Evolutionary conservation across 2,113 vertebrate species (phyloP).

Genomic region (Pantherophis guttatus): DNA sequence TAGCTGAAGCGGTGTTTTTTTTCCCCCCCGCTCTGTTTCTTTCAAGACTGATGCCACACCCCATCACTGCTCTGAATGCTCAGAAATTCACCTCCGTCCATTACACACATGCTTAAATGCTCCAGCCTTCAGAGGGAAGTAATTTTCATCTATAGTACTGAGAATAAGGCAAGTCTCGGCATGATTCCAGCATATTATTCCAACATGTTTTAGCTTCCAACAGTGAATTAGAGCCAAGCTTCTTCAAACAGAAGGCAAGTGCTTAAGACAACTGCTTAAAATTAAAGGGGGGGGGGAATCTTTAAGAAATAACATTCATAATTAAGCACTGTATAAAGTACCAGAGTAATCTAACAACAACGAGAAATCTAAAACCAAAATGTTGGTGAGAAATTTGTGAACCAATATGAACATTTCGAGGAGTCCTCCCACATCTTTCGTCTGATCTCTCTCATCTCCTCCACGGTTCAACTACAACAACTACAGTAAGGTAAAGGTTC

Average conservation of each 20-base stretch:
- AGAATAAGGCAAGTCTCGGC: neutral
- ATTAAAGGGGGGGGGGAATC: neutral
- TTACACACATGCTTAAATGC: neutral
- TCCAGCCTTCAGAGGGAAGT: neutral
- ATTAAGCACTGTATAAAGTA: neutral
- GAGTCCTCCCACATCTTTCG: neutral
- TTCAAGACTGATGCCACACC: neutral
- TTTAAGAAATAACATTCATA: neutral
- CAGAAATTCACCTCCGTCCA: neutral
- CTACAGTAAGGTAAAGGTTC: no score
- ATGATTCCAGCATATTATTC: slow-evolving; percentile 16
- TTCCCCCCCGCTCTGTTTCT: neutral
- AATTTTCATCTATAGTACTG: neutral
- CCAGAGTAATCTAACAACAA: neutral
- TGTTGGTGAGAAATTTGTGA: neutral
- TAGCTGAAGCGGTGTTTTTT: neutral
- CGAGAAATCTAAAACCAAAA: neutral
- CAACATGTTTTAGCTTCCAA: neutral
- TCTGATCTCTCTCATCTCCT: neutral
- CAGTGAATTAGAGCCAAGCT: neutral
- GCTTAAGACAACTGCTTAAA: neutral
- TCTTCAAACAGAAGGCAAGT: neutral
- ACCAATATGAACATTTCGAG: neutral
- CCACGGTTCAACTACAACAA: neutral
- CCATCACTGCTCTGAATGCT: accelerated